These are phyloP conservation scores for Leptestheria dahalacensis DNA, from an alignment of 1,140 invertebrate species.

Conservation along the genomic window DNA sequence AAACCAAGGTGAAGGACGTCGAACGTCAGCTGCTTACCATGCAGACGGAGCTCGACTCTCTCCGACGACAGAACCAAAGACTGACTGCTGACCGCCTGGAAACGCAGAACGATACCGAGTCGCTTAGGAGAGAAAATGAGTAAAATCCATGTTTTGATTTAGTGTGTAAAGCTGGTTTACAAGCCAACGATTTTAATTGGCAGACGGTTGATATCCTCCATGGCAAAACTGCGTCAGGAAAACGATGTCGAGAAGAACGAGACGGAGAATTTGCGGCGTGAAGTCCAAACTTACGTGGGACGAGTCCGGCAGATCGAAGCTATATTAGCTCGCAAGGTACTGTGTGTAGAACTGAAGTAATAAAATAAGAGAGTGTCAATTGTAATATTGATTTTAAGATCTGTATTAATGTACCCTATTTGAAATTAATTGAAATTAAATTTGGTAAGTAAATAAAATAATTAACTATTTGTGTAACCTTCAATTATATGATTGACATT, in stretches of 20 bases:
- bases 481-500: no score
- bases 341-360: no score
- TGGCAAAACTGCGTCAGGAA: slow-evolving; percentile 3
- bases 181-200: no score
- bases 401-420: no score
- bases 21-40: not conserved
- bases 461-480: no score
- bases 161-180: no score
- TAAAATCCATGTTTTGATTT: no score
- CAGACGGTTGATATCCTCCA: slow-evolving; percentile 2
- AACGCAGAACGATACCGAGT: not conserved
- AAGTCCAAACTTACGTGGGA: slow-evolving; percentile 10
- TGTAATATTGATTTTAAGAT: no score
- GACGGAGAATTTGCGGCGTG: slow-evolving; percentile 6
- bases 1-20: not conserved
- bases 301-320: slow-evolving; percentile 9
- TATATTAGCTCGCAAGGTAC: slow-evolving; percentile 12
- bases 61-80: not conserved
- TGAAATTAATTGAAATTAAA: no score
- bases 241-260: not conserved
- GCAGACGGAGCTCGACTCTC: not conserved
- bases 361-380: no score
- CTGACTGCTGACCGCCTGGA: not conserved
- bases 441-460: no score
- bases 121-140: slow-evolving; percentile 6